Evolutionary conservation across 2,888 invertebrate species (phyloP), one percentile per base, ranked within the genome.

Genomic region (Philereme transversata): DNA sequence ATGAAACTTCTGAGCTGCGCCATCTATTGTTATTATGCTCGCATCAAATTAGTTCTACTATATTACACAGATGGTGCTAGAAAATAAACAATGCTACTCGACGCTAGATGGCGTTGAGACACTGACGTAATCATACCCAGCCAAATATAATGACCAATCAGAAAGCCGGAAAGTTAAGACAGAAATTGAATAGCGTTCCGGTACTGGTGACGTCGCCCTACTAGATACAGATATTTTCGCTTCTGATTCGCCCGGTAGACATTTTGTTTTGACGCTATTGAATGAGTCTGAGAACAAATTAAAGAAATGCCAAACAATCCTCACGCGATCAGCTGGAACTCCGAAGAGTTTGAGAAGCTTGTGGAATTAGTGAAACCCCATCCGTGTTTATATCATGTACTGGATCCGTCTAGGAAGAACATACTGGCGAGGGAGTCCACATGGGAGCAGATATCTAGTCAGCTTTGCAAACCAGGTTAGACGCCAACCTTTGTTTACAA

Each of bases 401-500:
- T 79, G 36, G 88, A 88, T 74, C 85, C 89, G 0, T 87, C 90
- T 22, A 81, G 90, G 50, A 91, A 90, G 62, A 88, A 87, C 65
- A 88, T 90, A 65, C 74, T 91, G 69, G 84, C 86, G 49, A 79
- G 89, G 34, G 88, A 89, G 73, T 70, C 77, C 63, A 89, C 88
- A 81, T 92, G 91, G 91, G 83, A 86, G 68, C 81, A 83, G 76
- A 91, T 92, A 79, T 86, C 90, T n/a, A 74, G 78, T 67, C 75
- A 80, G 69, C 71, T 92, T 61, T 71, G 73, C 36, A 91, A 87
- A 67, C 91, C 91, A 85, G 91, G 91, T 92, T 75, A 60, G 8
- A 40, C n/a, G n/a, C 11, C 5, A 8, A 34, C 5, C 52, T 34
- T 57, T 58, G 58, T 58, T 62, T 62, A 58, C 62, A 52, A 51